Evolutionary conservation across 2,888 invertebrate species (phyloP).

Genomic region (Leptodirus hochenwartii): DNA sequence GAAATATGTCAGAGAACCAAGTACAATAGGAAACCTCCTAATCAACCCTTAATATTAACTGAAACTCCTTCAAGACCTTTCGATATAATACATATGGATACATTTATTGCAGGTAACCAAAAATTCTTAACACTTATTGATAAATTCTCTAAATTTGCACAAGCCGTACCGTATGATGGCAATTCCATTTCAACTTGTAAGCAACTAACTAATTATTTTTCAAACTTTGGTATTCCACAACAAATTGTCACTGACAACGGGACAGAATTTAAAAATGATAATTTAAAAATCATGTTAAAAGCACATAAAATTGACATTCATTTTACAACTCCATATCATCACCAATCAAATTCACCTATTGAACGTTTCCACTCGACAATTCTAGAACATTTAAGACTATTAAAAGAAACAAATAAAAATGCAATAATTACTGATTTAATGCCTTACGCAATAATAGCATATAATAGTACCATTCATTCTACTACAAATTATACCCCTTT

Average conservation of each 20-base stretch:
- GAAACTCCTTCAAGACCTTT: conserved; percentile 8
- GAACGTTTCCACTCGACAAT: too few relatives aligned
- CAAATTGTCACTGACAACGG: conserved; percentile 13
- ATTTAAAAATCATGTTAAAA: conserved; percentile 10
- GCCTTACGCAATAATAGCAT: too few relatives aligned
- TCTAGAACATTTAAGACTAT: too few relatives aligned
- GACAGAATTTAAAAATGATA: conserved; percentile 12
- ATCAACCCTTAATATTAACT: conserved; percentile 6
- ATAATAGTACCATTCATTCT: too few relatives aligned
- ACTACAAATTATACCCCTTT: too few relatives aligned
- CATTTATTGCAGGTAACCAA: conserved; percentile 3
- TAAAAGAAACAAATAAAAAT: too few relatives aligned
- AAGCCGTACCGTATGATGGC: conserved; percentile 9
- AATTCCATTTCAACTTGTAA: conserved; percentile 9
- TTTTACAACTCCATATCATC: conserved; percentile 11
- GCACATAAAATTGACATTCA: conserved; percentile 13
- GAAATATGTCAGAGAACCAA: conserved; percentile 6
- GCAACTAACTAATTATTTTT: conserved; percentile 11
- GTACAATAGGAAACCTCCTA: conserved; percentile 8
- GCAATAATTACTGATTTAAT: too few relatives aligned
- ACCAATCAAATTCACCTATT: too few relatives aligned
- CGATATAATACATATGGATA: conserved; percentile 7
- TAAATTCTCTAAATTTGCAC: conserved; percentile 13
- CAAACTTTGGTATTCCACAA: conserved; percentile 12
- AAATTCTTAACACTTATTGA: conserved; percentile 14